These are phyloP conservation scores for Otolemur garnettii DNA, from an alignment of 2,113 vertebrate species.

Conservation along the genomic window DNA sequence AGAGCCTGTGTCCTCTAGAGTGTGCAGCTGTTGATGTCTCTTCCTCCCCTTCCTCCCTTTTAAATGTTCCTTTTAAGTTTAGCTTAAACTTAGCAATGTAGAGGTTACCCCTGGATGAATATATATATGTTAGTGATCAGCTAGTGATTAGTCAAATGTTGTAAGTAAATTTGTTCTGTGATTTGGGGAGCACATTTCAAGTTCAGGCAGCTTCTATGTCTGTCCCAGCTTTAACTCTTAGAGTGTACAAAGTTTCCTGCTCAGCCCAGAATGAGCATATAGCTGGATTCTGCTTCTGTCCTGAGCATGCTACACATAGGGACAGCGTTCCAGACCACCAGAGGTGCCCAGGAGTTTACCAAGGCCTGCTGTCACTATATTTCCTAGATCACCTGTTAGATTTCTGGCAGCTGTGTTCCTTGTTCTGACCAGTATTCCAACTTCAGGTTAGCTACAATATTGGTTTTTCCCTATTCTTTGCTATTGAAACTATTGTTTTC, in stretches of 20 bases:
- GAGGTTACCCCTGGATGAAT: background rate
- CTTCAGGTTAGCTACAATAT: background rate
- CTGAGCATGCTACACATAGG: accelerated
- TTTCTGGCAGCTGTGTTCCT: background rate
- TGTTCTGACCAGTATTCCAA: background rate
- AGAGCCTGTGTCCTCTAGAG: background rate
- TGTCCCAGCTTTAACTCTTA: background rate
- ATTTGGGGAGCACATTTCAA: background rate
- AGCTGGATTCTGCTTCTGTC: background rate
- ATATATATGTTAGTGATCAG: background rate
- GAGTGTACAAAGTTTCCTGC: background rate
- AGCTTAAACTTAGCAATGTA: background rate
- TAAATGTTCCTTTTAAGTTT: background rate
- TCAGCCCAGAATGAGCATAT: background rate
- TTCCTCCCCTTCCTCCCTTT: background rate
- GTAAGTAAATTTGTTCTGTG: background rate
- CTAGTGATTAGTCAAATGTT: background rate
- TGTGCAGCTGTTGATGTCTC: background rate
- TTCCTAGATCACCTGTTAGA: no score
- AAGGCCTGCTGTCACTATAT: accelerated
- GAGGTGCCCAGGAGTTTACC: background rate
- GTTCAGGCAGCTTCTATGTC: background rate
- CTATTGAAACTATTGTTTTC: background rate
- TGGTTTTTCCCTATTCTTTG: background rate
- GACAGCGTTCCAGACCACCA: background rate